phyloP scores from a whole-genome alignment of 1,140 invertebrate genomes.

The Saccostrea cuccullata region DNA sequence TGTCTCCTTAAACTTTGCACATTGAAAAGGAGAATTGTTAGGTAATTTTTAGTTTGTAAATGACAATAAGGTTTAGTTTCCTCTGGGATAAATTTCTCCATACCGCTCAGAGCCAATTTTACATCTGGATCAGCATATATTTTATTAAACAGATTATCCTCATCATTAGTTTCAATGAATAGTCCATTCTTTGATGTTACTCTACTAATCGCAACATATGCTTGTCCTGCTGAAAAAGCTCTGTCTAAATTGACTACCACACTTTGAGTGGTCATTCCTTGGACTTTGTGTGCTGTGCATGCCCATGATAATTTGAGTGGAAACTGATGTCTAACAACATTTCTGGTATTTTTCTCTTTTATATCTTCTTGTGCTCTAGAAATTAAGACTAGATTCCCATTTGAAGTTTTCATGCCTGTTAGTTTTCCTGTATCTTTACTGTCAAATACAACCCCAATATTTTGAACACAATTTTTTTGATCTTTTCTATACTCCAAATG shows the following conservation, averaged over 20 bases:
- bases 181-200: slow-evolving; percentile 39
- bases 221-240: slow-evolving; percentile 38
- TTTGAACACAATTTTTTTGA: neutral
- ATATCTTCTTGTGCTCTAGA: slow-evolving; percentile 6
- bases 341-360: neutral
- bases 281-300: slow-evolving; percentile 43
- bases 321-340: slow-evolving; percentile 32
- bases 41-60: neutral
- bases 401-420: neutral
- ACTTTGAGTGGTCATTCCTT: slow-evolving; percentile 31
- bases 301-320: slow-evolving; percentile 43
- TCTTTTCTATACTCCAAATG: neutral
- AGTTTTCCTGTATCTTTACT: slow-evolving; percentile 15
- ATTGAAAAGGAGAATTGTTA: neutral
- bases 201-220: slow-evolving; percentile 42
- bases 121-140: slow-evolving; percentile 28
- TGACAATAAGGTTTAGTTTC: neutral
- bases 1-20: slow-evolving; percentile 14
- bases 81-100: neutral
- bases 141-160: neutral
- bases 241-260: slow-evolving; percentile 41
- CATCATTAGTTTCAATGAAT: neutral
- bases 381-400: slow-evolving; percentile 28
- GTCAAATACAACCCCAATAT: slow-evolving; percentile 36
- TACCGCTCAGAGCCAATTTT: neutral